Conservation (phyloP, 2,888 invertebrate species). For the Chrysodeixis includens region DNA sequence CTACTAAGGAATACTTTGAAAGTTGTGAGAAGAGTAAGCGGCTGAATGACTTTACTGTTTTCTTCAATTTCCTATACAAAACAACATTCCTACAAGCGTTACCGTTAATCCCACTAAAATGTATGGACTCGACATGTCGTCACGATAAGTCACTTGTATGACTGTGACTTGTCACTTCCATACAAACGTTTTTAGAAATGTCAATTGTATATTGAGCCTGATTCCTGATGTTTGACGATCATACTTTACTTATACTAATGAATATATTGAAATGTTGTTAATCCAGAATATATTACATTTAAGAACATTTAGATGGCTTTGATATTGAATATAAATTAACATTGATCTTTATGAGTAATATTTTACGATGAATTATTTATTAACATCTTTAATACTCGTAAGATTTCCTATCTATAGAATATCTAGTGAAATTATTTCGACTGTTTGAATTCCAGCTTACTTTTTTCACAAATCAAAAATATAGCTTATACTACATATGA, state of each 20-base stretch:
- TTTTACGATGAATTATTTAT: too few species aligned
- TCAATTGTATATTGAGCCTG: too few species aligned
- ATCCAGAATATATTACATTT: not conserved
- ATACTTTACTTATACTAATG: not conserved
- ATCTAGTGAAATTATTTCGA: too few species aligned
- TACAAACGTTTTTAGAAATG: too few species aligned
- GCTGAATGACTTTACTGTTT: not conserved
- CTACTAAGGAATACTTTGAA: slow-evolving; percentile 29
- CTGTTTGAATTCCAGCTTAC: slow-evolving; percentile 1
- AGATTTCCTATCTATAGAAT: too few species aligned
- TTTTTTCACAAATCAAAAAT: slow-evolving; percentile 24
- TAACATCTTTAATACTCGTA: too few species aligned
- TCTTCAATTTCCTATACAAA: not conserved
- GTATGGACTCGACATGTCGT: too few species aligned
- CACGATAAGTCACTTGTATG: too few species aligned
- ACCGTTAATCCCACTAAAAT: too few species aligned
- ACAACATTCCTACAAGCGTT: not conserved
- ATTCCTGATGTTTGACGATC: not conserved
- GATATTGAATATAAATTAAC: too few species aligned
- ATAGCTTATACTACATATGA: slow-evolving; percentile 1
- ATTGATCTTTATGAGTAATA: too few species aligned
- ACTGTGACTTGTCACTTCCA: too few species aligned
- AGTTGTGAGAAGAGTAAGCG: slow-evolving; percentile 27
- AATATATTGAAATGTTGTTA: not conserved
- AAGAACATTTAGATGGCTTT: not conserved